Evolutionary conservation across 1,140 invertebrate genomes (phyloP), one percentile per base, ranked within the genome.

Genomic region (Laupala kohalensis): DNA sequence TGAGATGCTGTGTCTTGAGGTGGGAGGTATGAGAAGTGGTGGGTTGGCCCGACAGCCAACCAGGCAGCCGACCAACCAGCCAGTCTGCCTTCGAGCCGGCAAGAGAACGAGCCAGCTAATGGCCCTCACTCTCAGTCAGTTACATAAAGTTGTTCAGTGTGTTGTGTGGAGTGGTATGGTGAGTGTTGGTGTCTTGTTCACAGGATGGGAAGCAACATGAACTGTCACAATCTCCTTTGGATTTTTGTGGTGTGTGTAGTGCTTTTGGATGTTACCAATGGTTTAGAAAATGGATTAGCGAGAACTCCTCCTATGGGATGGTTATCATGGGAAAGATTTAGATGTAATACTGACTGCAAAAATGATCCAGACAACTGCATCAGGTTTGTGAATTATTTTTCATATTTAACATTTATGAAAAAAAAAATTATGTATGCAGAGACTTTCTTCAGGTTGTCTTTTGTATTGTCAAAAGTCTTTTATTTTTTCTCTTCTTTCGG

Each of bases 301-400:
- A 81, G 86, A 70, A 94, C 91, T 72, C 94, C 94, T 25, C 94
- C 94, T 0, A 91, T 90, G 89, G 89, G 89, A 12, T 97, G 95
- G 94, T 85, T 97, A 73, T 91, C 94, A 26, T 97, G 95, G 95
- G 92, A 96, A 77, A 81, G 94, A 73, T 97, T 95, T 80, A 85
- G 93, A 70, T 97, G 95, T 78, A 95, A 96, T 78, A 96, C 91
- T 3, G 93, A 97, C 80, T 98, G 95, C 80, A 88, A 91, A 77
- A 91, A 90, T 81, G 93, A 95, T 85, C 93, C 94, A 64, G 89
- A 96, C 72, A 94, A 95, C 80, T 96, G 94, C 82, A 96, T 96
- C 76, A 96, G 92, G 92, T 94, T n/a, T n/a, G n/a, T n/a, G n/a
- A n/a, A n/a, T n/a, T n/a, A n/a, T n/a, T n/a, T n/a, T n/a, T n/a